These are phyloP conservation scores for Idris sp. DNA, from an alignment of 1,140 invertebrate species.

Conservation along the genomic window DNA sequence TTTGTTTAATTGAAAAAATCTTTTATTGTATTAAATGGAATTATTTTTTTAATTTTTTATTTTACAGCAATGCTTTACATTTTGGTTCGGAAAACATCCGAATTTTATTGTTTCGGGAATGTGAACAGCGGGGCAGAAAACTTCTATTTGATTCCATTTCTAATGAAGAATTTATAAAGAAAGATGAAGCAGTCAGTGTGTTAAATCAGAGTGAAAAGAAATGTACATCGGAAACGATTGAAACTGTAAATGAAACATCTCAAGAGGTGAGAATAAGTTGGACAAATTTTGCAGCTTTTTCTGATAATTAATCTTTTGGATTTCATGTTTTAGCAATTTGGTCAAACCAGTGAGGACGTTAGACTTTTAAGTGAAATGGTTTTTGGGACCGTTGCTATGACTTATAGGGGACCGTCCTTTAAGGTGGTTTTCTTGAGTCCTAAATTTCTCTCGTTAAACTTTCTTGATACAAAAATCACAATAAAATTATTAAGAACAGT, in stretches of 20 bases:
- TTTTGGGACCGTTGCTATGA: slow-evolving; percentile 92
- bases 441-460: no score
- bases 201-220: slow-evolving; percentile 37
- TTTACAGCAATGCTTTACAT: slow-evolving; percentile 73
- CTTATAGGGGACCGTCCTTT: slow-evolving; percentile 86
- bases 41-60: slow-evolving; percentile 4
- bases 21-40: no score
- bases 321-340: slow-evolving; percentile 58
- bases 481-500: no score
- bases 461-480: no score
- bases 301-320: slow-evolving; percentile 7
- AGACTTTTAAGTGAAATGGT: slow-evolving; percentile 91
- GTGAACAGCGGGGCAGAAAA: slow-evolving; percentile 87
- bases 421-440: slow-evolving; percentile 33
- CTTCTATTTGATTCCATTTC: slow-evolving; percentile 89
- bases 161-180: slow-evolving; percentile 6
- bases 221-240: slow-evolving; percentile 28
- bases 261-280: slow-evolving; percentile 49
- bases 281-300: no score
- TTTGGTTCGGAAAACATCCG: slow-evolving; percentile 84
- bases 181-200: slow-evolving; percentile 24
- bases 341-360: slow-evolving; percentile 81
- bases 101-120: slow-evolving; percentile 90
- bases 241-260: slow-evolving; percentile 29
- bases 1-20: no score